Conservation (phyloP, 2,113 vertebrate species). For the Channa maculata region DNA sequence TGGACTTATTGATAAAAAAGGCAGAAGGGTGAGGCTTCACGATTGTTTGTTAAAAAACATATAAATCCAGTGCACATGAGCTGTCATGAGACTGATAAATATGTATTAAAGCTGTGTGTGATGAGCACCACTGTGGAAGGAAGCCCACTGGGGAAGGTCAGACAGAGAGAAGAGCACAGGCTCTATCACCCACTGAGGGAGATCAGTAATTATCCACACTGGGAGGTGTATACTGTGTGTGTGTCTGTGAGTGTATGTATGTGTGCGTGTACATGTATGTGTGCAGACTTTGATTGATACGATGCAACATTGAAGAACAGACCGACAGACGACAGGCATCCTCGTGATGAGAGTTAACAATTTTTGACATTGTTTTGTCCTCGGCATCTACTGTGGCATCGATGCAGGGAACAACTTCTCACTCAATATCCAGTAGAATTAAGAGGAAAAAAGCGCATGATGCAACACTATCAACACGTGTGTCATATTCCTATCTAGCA, state of each 20-base stretch:
- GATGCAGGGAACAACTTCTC: slow-evolving; percentile 1
- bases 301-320: slow-evolving; percentile 52
- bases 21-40: slow-evolving; percentile 58
- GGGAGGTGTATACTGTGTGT: slow-evolving; percentile 46
- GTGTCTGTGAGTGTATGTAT: slow-evolving; percentile 5
- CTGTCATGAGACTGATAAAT: slow-evolving; percentile 72
- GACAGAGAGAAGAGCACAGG: slow-evolving; percentile 53
- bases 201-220: slow-evolving; percentile 77
- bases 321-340: slow-evolving; percentile 38
- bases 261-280: slow-evolving; percentile 2
- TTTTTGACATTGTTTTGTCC: slow-evolving; percentile 63
- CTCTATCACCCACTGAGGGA: slow-evolving; percentile 70
- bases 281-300: slow-evolving; percentile 69
- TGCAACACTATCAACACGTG: background rate
- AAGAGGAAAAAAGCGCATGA: slow-evolving; percentile 21
- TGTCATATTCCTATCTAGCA: slow-evolving; percentile 38
- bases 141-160: slow-evolving; percentile 76
- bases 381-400: slow-evolving; percentile 22
- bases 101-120: slow-evolving; percentile 70
- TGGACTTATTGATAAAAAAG: slow-evolving; percentile 68
- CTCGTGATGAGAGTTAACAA: slow-evolving; percentile 57
- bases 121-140: slow-evolving; percentile 71
- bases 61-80: slow-evolving; percentile 66
- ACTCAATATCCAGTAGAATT: slow-evolving; percentile 19
- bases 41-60: slow-evolving; percentile 74